phyloP scores from a whole-genome alignment of 2,888 invertebrate species.

The Gymnocheta viridis region DNA sequence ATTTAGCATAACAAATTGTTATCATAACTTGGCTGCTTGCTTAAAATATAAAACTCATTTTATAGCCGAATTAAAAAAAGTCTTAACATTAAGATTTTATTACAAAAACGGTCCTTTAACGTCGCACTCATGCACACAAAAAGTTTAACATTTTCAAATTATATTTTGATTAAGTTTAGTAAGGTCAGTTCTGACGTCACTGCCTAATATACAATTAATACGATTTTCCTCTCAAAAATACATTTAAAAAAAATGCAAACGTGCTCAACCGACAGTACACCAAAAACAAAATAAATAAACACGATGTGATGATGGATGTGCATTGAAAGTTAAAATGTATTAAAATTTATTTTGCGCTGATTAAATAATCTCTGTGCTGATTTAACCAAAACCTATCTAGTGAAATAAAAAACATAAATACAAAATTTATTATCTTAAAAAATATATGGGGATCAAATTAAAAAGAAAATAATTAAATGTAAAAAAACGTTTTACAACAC shows the following conservation, averaged over 20 bases:
- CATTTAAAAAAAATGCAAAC: background rate
- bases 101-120: background rate
- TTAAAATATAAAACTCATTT: background rate
- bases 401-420: background rate
- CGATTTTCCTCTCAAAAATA: background rate
- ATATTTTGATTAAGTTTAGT: constrained; percentile 44
- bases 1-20: constrained; percentile 18
- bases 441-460: background rate
- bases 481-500: background rate
- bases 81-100: constrained; percentile 4
- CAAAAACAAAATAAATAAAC: background rate
- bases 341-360: background rate
- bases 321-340: background rate
- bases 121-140: background rate
- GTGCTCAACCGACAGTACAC: background rate
- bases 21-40: background rate
- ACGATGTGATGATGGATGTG: background rate
- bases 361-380: background rate
- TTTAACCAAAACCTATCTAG: background rate
- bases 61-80: background rate
- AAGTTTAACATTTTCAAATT: background rate
- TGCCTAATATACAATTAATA: constrained; percentile 23
- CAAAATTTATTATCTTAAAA: background rate
- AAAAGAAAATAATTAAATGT: background rate
- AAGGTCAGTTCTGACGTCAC: constrained; percentile 64